phyloP scores from a whole-genome alignment of 2,888 invertebrate species.

The Metacarcinus magister region DNA sequence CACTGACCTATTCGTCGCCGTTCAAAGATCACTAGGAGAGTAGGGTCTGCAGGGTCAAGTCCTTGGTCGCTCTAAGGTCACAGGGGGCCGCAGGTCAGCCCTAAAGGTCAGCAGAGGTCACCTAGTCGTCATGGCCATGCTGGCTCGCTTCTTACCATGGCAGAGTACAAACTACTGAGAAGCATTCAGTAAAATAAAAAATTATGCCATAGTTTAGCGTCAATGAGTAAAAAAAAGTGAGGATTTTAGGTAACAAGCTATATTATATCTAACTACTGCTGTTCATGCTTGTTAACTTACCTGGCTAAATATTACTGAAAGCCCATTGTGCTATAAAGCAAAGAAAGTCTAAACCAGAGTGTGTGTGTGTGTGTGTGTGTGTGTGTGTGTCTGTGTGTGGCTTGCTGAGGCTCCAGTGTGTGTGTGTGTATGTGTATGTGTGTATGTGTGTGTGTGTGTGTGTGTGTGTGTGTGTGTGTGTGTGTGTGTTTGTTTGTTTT shows the following conservation, averaged over 20 bases:
- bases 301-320: conserved; percentile 17
- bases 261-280: not conserved
- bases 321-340: no score
- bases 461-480: conserved; percentile 51
- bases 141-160: not conserved
- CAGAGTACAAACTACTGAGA: not conserved
- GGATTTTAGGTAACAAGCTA: conserved; percentile 14
- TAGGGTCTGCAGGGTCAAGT: not conserved
- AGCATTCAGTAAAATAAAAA: not conserved
- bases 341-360: not conserved
- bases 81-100: not conserved
- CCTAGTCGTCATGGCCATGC: conserved; percentile 9
- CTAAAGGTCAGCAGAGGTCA: conserved; percentile 12
- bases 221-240: not conserved
- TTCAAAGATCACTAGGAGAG: not conserved
- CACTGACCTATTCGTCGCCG: not conserved
- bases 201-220: not conserved
- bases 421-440: conserved; percentile 18
- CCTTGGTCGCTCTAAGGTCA: not conserved
- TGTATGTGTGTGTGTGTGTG: conserved; percentile 55
- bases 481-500: conserved; percentile 46
- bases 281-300: conserved; percentile 71
- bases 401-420: not conserved
- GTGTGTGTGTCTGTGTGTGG: conserved; percentile 58
- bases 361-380: conserved; percentile 56